Percentiles rank a stretch among this genome's conserved stretches.
phyloP scores from a whole-genome alignment of 2,113 vertebrate species.

The Uropsilus gracilis region DNA sequence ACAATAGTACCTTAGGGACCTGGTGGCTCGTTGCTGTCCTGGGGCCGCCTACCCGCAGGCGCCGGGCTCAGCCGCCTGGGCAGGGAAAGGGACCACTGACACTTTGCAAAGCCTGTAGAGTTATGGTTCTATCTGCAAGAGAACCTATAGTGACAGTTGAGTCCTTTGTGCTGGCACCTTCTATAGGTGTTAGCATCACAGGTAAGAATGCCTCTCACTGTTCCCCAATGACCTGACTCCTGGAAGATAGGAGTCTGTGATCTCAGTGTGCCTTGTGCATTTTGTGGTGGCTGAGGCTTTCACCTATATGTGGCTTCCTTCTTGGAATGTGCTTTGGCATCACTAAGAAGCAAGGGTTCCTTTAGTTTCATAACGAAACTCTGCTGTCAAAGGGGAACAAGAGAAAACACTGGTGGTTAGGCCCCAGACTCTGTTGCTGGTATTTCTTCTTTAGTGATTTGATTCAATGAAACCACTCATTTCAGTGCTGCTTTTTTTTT shows the following conservation, averaged over 20 bases:
- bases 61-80: not conserved
- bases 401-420: not conserved
- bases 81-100: not conserved
- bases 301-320: not conserved
- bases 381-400: constrained; percentile 11
- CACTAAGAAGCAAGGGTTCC: constrained; percentile 52
- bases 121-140: not conserved
- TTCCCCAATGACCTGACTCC: not conserved
- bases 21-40: not conserved
- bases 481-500: not conserved
- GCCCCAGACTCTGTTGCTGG: constrained; percentile 31
- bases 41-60: constrained; percentile 38
- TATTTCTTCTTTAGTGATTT: not conserved
- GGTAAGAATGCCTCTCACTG: not conserved
- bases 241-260: not conserved
- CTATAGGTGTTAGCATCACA: not conserved
- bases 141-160: not conserved
- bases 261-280: not conserved
- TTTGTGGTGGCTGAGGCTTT: not conserved
- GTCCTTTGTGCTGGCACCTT: not conserved
- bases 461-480: constrained; percentile 48
- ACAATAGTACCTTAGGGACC: constrained; percentile 52
- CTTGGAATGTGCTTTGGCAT: not conserved
- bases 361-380: constrained; percentile 34
- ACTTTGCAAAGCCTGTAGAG: not conserved